A percentile compares a stretch with the other conserved stretches of the same genome.
Conservation (phyloP, 2,797 vertebrate species). For the Pyrrhura leucotis region DNA sequence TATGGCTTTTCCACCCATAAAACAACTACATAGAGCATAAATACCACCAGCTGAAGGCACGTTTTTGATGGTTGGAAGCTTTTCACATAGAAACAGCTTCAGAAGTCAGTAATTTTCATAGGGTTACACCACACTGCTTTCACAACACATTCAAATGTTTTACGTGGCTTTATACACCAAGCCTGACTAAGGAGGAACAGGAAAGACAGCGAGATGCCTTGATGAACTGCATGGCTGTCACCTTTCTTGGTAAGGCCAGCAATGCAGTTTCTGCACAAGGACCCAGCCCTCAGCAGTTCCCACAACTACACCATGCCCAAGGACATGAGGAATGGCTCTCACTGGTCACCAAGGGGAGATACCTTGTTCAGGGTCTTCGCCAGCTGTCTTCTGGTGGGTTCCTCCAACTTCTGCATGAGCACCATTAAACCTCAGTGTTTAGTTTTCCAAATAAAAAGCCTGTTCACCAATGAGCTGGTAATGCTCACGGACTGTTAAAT, state of each 20-base stretch:
- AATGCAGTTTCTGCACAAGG: accelerated
- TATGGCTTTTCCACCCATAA: neutral
- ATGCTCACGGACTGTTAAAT: accelerated
- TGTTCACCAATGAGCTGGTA: accelerated
- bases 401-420: neutral
- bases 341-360: neutral
- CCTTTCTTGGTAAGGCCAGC: neutral
- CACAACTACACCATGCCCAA: accelerated
- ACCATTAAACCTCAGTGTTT: neutral
- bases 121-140: neutral
- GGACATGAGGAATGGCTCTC: neutral
- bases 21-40: neutral
- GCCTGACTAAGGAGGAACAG: neutral
- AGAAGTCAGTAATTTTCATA: accelerated
- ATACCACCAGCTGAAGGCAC: neutral
- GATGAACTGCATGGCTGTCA: accelerated
- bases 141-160: neutral
- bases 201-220: neutral
- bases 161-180: neutral
- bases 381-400: neutral
- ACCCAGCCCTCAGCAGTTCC: neutral
- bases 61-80: neutral
- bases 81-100: neutral
- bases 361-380: neutral
- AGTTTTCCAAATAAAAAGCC: neutral